Percentiles rank a stretch among this genome's conserved stretches.
Evolutionary conservation across 2,113 vertebrate species (phyloP).

Genomic region (Chroicocephalus ridibundus): DNA sequence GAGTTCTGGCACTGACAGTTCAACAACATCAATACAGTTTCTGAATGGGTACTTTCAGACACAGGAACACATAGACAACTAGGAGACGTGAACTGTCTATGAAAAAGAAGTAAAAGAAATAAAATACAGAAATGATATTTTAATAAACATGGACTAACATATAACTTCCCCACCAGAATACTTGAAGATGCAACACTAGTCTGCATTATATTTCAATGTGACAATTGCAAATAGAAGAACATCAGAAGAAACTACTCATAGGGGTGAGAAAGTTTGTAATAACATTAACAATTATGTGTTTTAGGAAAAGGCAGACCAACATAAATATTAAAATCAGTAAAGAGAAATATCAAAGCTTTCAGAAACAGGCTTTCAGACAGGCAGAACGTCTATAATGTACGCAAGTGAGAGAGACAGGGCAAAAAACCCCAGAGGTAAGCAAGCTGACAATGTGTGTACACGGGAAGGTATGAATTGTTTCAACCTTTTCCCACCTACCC

Average conservation of each 20-base stretch:
- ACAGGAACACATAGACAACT: neutral
- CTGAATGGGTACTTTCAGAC: neutral
- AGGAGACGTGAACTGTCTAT: neutral
- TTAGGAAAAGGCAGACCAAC: neutral
- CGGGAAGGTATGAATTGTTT: neutral
- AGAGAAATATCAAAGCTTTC: neutral
- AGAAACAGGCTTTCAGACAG: neutral
- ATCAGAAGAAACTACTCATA: neutral
- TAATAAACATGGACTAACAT: neutral
- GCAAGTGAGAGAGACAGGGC: neutral
- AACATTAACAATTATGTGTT: neutral
- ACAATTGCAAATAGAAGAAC: neutral
- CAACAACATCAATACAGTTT: constrained; percentile 5
- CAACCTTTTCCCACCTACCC: neutral
- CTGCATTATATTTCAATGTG: neutral
- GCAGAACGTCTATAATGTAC: neutral
- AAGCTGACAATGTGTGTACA: neutral
- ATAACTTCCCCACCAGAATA: neutral
- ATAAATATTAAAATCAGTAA: neutral
- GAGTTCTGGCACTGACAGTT: neutral
- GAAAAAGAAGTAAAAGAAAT: neutral
- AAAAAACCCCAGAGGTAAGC: neutral
- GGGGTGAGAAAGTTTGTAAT: neutral
- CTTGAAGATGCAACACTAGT: neutral
- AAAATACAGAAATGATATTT: neutral